Conservation (phyloP, 2,113 vertebrate species). For the Apeltes quadracus region DNA sequence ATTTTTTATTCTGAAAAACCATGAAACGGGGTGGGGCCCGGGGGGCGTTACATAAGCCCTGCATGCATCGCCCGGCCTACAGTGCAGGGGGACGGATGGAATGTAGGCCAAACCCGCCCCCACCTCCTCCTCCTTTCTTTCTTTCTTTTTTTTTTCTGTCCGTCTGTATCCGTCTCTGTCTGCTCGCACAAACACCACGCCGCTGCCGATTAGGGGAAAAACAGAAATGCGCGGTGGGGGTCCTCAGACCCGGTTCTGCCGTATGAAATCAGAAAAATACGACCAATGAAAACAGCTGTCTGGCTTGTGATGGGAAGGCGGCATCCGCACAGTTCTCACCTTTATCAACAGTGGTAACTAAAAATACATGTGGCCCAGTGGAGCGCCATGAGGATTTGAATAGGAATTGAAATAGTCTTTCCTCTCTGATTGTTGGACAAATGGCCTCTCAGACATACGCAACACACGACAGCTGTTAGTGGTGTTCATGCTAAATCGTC, state of each 20-base stretch:
- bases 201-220: constrained; percentile 14
- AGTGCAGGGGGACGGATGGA: constrained; percentile 69
- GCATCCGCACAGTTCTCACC: too few relatives aligned
- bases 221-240: constrained; percentile 14
- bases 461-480: neutral
- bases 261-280: neutral
- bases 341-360: neutral
- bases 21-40: constrained; percentile 21
- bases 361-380: neutral
- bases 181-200: constrained; percentile 37
- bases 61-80: constrained; percentile 70
- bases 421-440: neutral
- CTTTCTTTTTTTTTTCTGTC: constrained; percentile 27
- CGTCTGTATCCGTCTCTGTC: constrained; percentile 51
- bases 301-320: neutral
- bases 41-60: constrained; percentile 71
- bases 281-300: constrained; percentile 34
- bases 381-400: neutral
- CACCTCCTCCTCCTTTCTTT: constrained; percentile 15
- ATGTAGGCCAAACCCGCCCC: constrained; percentile 68
- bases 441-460: constrained; percentile 14
- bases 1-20: constrained; percentile 65
- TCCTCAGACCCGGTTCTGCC: constrained; percentile 7
- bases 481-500: neutral
- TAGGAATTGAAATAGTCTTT: neutral